Conservation (phyloP, 2,113 vertebrate genomes). For the Sula dactylatra region DNA sequence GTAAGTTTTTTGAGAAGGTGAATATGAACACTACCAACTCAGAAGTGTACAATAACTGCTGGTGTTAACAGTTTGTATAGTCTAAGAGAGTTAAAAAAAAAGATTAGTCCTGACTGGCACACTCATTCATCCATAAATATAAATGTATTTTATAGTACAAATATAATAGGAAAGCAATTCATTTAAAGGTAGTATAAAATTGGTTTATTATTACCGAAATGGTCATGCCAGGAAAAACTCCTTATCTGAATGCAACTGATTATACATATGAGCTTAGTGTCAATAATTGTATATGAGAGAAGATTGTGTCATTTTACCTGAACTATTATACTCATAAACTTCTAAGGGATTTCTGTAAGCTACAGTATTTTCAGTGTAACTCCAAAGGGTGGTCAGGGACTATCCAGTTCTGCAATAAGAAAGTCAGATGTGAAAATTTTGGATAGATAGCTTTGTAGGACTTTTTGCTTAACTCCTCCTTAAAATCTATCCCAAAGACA, state of each 20-base stretch:
- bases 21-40: neutral
- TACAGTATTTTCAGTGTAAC: neutral
- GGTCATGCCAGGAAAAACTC: neutral
- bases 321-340: neutral
- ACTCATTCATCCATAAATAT: neutral
- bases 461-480: neutral
- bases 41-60: neutral
- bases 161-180: neutral
- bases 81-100: neutral
- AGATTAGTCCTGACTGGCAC: neutral
- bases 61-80: neutral
- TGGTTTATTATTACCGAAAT: neutral
- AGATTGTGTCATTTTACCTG: neutral
- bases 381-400: neutral
- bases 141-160: neutral
- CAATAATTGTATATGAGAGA: neutral
- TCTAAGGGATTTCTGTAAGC: neutral
- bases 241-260: neutral
- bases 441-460: neutral
- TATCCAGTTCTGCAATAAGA: neutral
- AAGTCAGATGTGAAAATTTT: neutral
- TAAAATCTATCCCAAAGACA: neutral
- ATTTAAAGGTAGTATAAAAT: neutral
- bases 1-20: neutral
- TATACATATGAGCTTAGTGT: neutral